Evolutionary conservation across 2,113 vertebrate genomes (phyloP), one percentile per base, ranked within the genome.

Genomic region (Pogona vitticeps): DNA sequence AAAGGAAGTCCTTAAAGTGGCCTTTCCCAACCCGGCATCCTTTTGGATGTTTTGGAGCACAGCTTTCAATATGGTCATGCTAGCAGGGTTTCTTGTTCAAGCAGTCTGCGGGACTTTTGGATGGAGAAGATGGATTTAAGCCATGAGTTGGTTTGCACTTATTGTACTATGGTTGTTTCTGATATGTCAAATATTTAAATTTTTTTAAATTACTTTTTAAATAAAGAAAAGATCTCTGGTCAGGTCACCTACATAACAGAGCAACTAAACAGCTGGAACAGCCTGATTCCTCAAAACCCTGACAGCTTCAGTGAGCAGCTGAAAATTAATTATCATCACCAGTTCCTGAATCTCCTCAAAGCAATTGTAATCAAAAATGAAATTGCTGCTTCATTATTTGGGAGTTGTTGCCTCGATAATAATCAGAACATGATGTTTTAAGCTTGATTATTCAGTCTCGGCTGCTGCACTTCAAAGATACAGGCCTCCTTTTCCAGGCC

Each of bases 401-500:
- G 82, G 31, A 9, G 21, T 33, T 81, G 59, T 28, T 72, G 52
- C 46, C 2, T 81, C 86, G 80, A 1, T 78, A 78, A 1, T 76
- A 78, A 58, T 78, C n/a, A 33, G 31, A 10, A 84, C n/a, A 8
- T 14, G 42, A 56, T 84, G 77, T 80, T 31, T 84, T 92, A 88
- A 94, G 92, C 86, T 88, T 86, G 84, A 85, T 21, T 5, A 88
- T 91, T 91, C 71, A 40, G 81, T 17, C 5, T 84, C 78, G 28
- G 83, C 88, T 8, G 38, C 80, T 72, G 33, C 42, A 80, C 63
- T 91, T 89, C 90, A 93, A 93, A 86, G 90, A 90, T 89, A 76
- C 0, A 0, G 28, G 42, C 12, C 56, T 59, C 67, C 70, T 90
- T 89, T 71, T 88, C 59, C 70, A 88, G 88, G 86, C 89, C 88